Evolutionary conservation across 2,888 invertebrate species (phyloP), one percentile per base, ranked within the genome.

Genomic region (Aradus depressus): DNA sequence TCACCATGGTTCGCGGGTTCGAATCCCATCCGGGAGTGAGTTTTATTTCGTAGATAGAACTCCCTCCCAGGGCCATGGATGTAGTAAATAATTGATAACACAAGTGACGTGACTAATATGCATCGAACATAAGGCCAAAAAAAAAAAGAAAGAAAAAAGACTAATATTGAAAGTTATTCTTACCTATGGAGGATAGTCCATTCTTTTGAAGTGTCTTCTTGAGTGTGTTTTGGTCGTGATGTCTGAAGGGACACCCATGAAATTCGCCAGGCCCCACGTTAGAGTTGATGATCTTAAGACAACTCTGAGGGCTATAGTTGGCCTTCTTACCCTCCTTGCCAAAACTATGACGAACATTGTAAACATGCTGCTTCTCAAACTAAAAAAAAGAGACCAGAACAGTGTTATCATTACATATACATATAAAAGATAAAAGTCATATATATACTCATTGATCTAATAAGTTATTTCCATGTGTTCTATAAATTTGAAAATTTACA

Each of bases 171-270:
- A 34, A 4, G 5, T 37, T 51, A 37, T 31, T 53, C 60, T 62
- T 70, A 81, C 80, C 77, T 68, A 76, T 70, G 19, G 73, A 61
- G 21, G 77, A 73, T 41, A 84, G 66, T 18, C 81, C 82, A 65
- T 77, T 78, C 32, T 76, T 77, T 32, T 73, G 70, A 8, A 96
- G 69, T 66, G 78, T 84, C 59, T 81, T 77, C 62, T 80, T 81
- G 23, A 97, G 71, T 19, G 77, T 71, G 12, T 74, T 70, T 4
- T 70, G 65, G 68, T 93, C 92, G 68, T 79, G 81, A 62, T 88
- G 84, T 62, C 78, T 82, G 65, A 84, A 98, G 1, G 97, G 96
- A 67, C 97, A 98, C 1, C 96, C 97, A 67, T 95, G 91, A 59
- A 79, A 79, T 61, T 92, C 91, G 3, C 85, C 87, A 2, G 84